These are phyloP conservation scores for Piprites chloris DNA, from an alignment of 2,113 vertebrate genomes.

Conservation along the genomic window DNA sequence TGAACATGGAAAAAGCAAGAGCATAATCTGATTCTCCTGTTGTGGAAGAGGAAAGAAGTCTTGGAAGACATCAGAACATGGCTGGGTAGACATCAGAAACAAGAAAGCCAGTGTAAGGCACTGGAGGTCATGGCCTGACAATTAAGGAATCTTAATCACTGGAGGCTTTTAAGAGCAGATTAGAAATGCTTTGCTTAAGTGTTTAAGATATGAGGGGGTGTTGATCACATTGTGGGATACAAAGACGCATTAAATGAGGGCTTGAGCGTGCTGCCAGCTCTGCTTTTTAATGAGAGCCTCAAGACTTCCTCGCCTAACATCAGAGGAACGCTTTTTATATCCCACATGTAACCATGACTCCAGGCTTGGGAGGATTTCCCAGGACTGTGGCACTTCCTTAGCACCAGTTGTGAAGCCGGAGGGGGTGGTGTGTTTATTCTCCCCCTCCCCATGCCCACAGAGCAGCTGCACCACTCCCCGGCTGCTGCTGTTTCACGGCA, in stretches of 20 bases:
- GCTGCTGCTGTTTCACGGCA: not conserved
- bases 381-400: not conserved
- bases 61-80: not conserved
- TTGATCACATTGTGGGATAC: not conserved
- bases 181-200: not conserved
- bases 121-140: not conserved
- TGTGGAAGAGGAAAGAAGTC: not conserved
- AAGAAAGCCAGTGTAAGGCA: not conserved
- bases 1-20: not conserved
- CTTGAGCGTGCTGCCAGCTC: not conserved
- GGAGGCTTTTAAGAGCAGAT: not conserved
- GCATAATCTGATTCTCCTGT: not conserved
- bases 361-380: not conserved
- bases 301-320: not conserved
- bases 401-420: not conserved
- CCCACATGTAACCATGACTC: accelerated
- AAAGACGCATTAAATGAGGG: not conserved
- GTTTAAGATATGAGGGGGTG: not conserved
- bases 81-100: not conserved
- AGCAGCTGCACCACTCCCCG: not conserved
- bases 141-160: not conserved
- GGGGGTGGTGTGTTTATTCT: not conserved
- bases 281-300: not conserved
- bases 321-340: not conserved
- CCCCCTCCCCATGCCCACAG: accelerated